phyloP scores from a whole-genome alignment of 2,797 vertebrate species.

The Helicolenus hilgendorfi region DNA sequence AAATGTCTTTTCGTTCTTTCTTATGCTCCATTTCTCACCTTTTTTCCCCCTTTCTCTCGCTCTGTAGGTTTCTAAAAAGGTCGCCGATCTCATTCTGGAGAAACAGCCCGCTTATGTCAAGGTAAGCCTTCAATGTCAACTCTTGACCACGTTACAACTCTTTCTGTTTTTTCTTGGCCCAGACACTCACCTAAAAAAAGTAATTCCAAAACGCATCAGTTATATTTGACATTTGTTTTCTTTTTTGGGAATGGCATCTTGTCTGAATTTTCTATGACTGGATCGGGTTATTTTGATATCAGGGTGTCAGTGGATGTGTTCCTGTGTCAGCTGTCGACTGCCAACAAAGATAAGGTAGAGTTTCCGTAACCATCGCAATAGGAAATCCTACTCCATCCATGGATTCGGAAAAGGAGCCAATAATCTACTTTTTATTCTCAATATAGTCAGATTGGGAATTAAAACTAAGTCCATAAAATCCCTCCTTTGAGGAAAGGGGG shows the following conservation, averaged over 20 bases:
- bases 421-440: slow-evolving; percentile 35
- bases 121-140: slow-evolving; percentile 87
- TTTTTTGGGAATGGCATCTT: background rate
- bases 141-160: background rate
- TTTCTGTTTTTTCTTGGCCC: background rate
- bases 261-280: background rate
- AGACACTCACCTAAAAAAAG: background rate
- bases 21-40: background rate
- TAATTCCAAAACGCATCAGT: background rate
- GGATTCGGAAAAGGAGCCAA: background rate
- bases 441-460: slow-evolving; percentile 5
- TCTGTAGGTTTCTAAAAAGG: slow-evolving; percentile 97
- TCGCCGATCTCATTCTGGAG: slow-evolving; percentile 98
- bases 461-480: slow-evolving; percentile 21
- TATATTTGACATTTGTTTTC: background rate
- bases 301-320: background rate
- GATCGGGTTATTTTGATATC: background rate
- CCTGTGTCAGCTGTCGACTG: background rate
- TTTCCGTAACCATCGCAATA: slow-evolving; percentile 29
- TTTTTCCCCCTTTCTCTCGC: background rate
- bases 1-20: slow-evolving; percentile 10
- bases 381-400: slow-evolving; percentile 5
- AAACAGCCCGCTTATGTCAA: slow-evolving; percentile 99
- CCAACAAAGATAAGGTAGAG: background rate
- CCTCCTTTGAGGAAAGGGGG: background rate